Base-by-base conservation (phyloP, 2,888 invertebrate genomes). In the Cryptocephalus moraei region DNA sequence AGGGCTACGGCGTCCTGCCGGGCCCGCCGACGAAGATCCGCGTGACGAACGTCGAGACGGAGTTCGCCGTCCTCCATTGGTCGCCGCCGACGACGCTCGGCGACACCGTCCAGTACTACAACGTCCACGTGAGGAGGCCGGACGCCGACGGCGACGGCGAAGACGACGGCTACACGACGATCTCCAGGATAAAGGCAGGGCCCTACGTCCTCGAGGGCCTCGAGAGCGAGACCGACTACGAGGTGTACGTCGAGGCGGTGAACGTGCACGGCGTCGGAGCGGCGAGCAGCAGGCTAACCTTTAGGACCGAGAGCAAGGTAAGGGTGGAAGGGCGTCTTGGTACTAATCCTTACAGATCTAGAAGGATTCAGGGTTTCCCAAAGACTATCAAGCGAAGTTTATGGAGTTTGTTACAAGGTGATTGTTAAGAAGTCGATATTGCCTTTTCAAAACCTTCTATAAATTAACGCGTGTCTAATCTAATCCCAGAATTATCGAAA, bases 1-100 rank as follows among this genome's bases (percentile, higher is more conserved):
- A 88, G 71, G 88, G 89, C 11, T 90, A 90, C 68, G 88, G 88
- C 0, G 89, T 89, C 0, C 74, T 90, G 1, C 85, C 90, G 0
- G 82, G 85, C 32, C 75, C 83, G 0, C 90, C 90, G 0, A 76
- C 78, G 0, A 74, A 76, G 43, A 74, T 89, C 2, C 80, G 80
- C 57, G 78, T 88, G 8, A 80, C 84, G 33, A 84, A 86, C 64
- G 80, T 87, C 50, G 82, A 85, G 57, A 80, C 82, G 0, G 82
- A 80, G 64, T 89, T 84, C 68, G 86, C 84, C 0, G 82, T 90
- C 44, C 70, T 89, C 0, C 84, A 85, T 62, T 91, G 90, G 90
- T 77, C 81, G 0, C 71, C 80, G 0, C 90, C 90, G 0, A 79
- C 79, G 41, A 76, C 77, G 0, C 67, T 86, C 12, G 79, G 81